Percentiles rank a stretch among this genome's conserved stretches.
Conservation (phyloP, 2,113 vertebrate genomes). For the Larimichthys polyactis region DNA sequence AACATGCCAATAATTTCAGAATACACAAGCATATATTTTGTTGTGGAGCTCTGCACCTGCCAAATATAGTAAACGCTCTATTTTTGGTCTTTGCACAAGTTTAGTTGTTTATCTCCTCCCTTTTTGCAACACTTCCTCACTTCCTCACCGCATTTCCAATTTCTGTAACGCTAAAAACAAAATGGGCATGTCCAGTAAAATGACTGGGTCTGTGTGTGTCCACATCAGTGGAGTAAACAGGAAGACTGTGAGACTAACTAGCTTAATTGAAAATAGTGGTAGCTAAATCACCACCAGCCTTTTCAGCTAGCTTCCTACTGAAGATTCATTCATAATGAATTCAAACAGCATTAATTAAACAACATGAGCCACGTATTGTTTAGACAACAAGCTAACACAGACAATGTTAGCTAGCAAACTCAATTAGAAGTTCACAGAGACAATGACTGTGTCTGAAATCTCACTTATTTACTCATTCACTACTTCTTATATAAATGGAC, state of each 20-base stretch:
- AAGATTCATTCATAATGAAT: not conserved
- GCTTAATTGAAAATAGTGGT: not conserved
- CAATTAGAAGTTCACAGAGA: not conserved
- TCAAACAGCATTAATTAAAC: not conserved
- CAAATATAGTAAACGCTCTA: not conserved
- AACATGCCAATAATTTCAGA: not conserved
- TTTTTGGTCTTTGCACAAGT: not conserved
- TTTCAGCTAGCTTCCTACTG: not conserved
- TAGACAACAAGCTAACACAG: no score
- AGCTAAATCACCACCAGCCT: not conserved
- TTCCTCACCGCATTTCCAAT: not conserved
- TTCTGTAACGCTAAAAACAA: not conserved
- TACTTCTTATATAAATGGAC: no score
- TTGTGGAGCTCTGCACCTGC: not conserved
- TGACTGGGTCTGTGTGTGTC: not conserved
- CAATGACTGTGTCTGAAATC: not conserved
- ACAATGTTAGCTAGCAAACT: no score
- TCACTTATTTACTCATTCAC: no score
- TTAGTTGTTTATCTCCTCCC: not conserved
- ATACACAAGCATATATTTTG: not conserved
- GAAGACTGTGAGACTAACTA: not conserved
- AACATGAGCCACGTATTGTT: not conserved
- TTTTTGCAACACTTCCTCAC: not conserved
- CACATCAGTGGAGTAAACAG: not conserved
- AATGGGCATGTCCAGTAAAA: not conserved